Base-by-base conservation (phyloP, 2,888 invertebrate species). In the Meiosimyza platycephala region DNA sequence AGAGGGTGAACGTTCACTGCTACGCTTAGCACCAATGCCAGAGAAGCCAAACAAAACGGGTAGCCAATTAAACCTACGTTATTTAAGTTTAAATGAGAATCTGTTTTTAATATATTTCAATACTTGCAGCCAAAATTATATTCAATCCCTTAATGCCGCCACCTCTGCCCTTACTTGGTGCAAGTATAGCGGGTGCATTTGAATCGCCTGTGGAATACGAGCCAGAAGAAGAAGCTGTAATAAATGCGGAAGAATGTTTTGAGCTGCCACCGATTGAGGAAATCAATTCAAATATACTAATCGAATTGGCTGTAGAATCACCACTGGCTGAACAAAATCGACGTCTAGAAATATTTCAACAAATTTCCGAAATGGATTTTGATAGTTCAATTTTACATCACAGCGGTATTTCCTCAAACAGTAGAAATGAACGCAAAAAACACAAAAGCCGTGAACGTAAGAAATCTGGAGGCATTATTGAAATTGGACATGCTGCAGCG, bases 1-100 rank as follows among this genome's bases (percentile, higher is more conserved):
- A 80, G 94, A 95, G 84, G 94, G 94, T 0, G 90, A 92, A 63
- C 90, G 95, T 76, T 93, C 93, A 80, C 87, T 96, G 75, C 87
- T 96, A 69, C 89, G 96, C n/a, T 90, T 96, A 64, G 92, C 93
- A 52, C 91, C 90, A 78, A 88, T 90, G 81, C 95, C 95, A 12
- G 95, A 95, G 84, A 84, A 82, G 63, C 85, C 86, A 6, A 89
- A 88, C 77, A 88, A 88, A 81, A 85, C 87, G 74, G 86, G 86
- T 83, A 85, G 40, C 1, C 40, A 40, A 40, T 40, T 40, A 40
- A 40, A 40, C 9, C 40, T 40, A 9, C 9, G 9, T 15, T 54
- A 54, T 28, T 59, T 59, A 1, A 6, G 9, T 28, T 18, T 9
- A 16, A 13, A 28, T 9, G 28, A 13, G 12, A 48, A 63, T 13